These are phyloP conservation scores for Haplochromis burtoni DNA, from an alignment of 2,113 vertebrate species.

Conservation along the genomic window DNA sequence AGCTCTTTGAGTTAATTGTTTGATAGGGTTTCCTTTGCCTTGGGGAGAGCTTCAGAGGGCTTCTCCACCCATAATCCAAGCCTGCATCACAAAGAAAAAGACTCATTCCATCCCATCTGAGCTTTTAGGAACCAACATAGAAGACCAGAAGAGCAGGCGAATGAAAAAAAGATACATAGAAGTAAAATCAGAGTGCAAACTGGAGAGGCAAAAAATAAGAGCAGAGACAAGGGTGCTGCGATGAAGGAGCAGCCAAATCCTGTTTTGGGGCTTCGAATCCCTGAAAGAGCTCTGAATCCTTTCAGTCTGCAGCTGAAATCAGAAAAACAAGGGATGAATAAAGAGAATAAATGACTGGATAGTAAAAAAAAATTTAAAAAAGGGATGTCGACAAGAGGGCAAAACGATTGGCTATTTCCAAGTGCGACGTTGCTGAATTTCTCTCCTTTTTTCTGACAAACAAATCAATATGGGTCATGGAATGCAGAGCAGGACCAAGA, in stretches of 20 bases:
- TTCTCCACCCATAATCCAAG: slow-evolving; percentile 46
- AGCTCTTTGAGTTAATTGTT: slow-evolving; percentile 23
- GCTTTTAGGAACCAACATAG: slow-evolving; percentile 3
- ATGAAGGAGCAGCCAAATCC: slow-evolving; percentile 38
- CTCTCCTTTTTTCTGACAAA: slow-evolving; percentile 10
- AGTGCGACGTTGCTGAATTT: background rate
- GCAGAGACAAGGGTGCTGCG: background rate
- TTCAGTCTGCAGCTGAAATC: slow-evolving; percentile 17
- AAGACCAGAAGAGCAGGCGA: background rate
- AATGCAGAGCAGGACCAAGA: slow-evolving; percentile 5
- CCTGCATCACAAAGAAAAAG: background rate
- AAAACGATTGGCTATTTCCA: slow-evolving; percentile 41
- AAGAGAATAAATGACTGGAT: background rate
- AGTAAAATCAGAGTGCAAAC: slow-evolving; percentile 4
- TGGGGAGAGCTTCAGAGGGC: slow-evolving; percentile 33
- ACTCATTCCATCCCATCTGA: slow-evolving; percentile 23
- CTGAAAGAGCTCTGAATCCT: slow-evolving; percentile 13
- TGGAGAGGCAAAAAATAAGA: slow-evolving; percentile 9
- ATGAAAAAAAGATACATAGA: background rate
- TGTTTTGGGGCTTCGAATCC: slow-evolving; percentile 37
- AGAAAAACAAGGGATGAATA: slow-evolving; percentile 17
- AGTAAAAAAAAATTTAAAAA: background rate
- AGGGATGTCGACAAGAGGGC: background rate
- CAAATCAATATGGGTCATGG: slow-evolving; percentile 43
- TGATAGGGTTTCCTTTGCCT: slow-evolving; percentile 1